Evolutionary conservation across 2,113 vertebrate genomes (phyloP).

Genomic region (Trachemys scripta): DNA sequence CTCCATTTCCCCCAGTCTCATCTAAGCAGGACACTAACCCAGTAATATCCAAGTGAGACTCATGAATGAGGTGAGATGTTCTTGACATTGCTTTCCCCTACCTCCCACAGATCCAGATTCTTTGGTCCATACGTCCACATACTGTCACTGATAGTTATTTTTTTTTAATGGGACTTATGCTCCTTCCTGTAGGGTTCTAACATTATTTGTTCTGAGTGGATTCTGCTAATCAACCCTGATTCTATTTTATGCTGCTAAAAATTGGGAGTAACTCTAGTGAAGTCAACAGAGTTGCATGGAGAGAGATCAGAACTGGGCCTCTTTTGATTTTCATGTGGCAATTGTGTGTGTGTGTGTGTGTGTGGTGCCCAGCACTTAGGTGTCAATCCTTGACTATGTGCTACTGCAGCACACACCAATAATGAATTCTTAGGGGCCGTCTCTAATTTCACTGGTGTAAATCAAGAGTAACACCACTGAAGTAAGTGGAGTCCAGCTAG

Average conservation of each 20-base stretch:
- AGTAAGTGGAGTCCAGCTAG: background rate
- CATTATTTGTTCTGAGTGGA: too few relatives aligned
- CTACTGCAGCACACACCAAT: background rate
- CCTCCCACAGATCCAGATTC: too few relatives aligned
- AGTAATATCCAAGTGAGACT: conserved; percentile 35
- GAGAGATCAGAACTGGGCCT: rapidly evolving
- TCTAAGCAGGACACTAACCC: conserved; percentile 40
- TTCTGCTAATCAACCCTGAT: too few relatives aligned
- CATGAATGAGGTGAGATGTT: conserved; percentile 15
- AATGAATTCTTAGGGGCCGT: background rate
- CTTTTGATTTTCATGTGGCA: background rate
- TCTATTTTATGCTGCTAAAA: too few relatives aligned
- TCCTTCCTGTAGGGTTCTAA: too few relatives aligned
- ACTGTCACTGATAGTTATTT: too few relatives aligned
- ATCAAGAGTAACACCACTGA: background rate
- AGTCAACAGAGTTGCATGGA: background rate
- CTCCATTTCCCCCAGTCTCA: background rate
- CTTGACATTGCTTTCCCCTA: background rate
- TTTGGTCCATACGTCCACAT: too few relatives aligned
- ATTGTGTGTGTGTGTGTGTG: background rate
- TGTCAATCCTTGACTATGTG: rapidly evolving
- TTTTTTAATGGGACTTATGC: too few relatives aligned
- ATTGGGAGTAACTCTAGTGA: background rate
- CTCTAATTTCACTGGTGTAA: background rate
- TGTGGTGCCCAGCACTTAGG: too few relatives aligned